Evolutionary conservation across 1,140 invertebrate genomes (phyloP), one percentile per base, ranked within the genome.

Genomic region (Acromyrmex echinatior): DNA sequence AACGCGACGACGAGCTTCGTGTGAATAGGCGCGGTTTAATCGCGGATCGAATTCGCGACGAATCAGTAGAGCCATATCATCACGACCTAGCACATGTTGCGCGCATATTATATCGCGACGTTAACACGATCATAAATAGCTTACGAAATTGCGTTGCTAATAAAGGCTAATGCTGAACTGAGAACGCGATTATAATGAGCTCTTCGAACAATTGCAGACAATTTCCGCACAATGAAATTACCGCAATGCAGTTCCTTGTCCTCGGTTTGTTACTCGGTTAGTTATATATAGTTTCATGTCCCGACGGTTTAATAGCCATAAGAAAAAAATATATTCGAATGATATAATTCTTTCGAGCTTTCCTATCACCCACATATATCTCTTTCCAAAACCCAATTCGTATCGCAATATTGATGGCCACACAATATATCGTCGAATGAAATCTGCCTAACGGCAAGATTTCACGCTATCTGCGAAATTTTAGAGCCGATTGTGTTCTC

Each of bases 111-210:
- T 82, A 25, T 16, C 28, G 21, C 21, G 53, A 45, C 16, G 66
- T 28, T 39, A 31, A 82, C 80, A 82, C 39, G 18, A 58, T 51
- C 56, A n/a, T 84, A 84, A 84, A 84, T 84, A 84, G 70, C 56
- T 62, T 84, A 35, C 80, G 80, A 74, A 82, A 60, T 66, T 58
- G 18, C 68, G 6, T 25, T 39, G 56, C 70, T 84, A 84, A 84
- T 84, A 84, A 84, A 84, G 25, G 39, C 58, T 79, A 86, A 77
- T 65, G 56, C 14, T n/a, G 56, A 85, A 66, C 31, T 39, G 87
- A 53, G 39, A 56, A 35, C 65, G n/a, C 49, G 65, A 49, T 58
- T 62, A 74, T 28, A 35, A 45, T 51, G 5, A 62, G 71, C 25
- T 49, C n/a, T 73, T 31, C 66, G 12, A 58, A 73, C 56, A 62